These are phyloP conservation scores for Enhydra lutris DNA, from an alignment of 2,113 vertebrate genomes.

Conservation along the genomic window DNA sequence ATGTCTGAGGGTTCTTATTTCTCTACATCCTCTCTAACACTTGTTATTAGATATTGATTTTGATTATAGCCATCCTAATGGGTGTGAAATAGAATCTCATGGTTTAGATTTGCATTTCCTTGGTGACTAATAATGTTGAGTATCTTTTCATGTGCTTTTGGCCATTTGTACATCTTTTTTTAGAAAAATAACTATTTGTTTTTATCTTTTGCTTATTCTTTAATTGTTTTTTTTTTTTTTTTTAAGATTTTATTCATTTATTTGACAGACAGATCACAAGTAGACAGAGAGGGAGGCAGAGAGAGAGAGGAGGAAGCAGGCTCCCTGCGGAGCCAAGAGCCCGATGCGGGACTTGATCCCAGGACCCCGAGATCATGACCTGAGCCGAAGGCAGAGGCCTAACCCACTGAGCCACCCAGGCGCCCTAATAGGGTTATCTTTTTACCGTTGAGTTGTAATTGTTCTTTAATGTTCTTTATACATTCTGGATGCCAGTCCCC, in stretches of 20 bases:
- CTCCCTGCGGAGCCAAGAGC: too few relatives aligned
- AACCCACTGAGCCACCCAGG: too few relatives aligned
- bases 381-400: too few relatives aligned
- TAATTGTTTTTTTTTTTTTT: neutral
- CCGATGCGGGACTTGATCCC: too few relatives aligned
- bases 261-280: too few relatives aligned
- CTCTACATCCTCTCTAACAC: neutral
- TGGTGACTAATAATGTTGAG: neutral
- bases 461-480: neutral
- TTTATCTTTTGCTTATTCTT: neutral
- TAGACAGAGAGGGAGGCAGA: too few relatives aligned
- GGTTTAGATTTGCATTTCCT: neutral
- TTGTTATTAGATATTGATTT: neutral
- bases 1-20: neutral
- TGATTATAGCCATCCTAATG: neutral
- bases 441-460: neutral
- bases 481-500: neutral
- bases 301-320: too few relatives aligned
- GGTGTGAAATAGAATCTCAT: neutral
- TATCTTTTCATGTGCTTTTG: neutral
- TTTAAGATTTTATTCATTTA: too few relatives aligned
- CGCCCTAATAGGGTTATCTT: neutral
- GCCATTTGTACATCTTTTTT: neutral
- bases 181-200: neutral
- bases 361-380: too few relatives aligned